Evolutionary conservation across 2,888 invertebrate genomes (phyloP), one percentile per base, ranked within the genome.

Genomic region (Habrosyne pyritoides): DNA sequence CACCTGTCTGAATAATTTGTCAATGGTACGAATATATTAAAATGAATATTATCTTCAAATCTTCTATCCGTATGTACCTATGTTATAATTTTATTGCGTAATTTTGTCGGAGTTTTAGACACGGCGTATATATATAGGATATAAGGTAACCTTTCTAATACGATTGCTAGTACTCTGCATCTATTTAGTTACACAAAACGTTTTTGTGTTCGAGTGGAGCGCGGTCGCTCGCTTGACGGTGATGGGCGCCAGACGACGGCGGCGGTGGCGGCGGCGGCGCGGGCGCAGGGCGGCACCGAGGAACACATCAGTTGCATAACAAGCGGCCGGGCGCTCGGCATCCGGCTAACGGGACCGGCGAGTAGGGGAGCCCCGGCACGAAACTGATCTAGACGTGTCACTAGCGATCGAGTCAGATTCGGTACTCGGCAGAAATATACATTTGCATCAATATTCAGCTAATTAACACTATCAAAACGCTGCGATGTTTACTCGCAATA

Each of bases 261-360:
- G n/a, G n/a, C 21, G 21, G 58, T 63, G 60, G 63, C 54, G 56
- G 60, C 69, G 68, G 63, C 66, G 61, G 65, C 60, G 57, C 54
- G 66, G 68, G 63, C 60, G 56, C 54, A 67, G 28, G 28, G 28
- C 28, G 67, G 56, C 53, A 67, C 66, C 69, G 77, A 78, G 80
- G 77, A 78, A 83, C 79, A 79, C 84, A 81, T 86, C 83, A 74
- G 81, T 89, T 89, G 89, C 90, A 89, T 89, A 89, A 90, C 84
- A 82, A 89, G 84, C 85, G 81, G 71, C 79, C 79, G 77, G 42
- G 18, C 42, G 42, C 18, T 42, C 78, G 81, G 82, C 75, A 78
- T 89, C 86, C 89, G 87, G 77, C 75, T 91, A 90, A 90, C 89
- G 90, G 90, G 80, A 87, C 78, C 63, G 65, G 74, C 72, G 79